Conservation (phyloP, 2,113 vertebrate genomes). For the Caloenas nicobarica region DNA sequence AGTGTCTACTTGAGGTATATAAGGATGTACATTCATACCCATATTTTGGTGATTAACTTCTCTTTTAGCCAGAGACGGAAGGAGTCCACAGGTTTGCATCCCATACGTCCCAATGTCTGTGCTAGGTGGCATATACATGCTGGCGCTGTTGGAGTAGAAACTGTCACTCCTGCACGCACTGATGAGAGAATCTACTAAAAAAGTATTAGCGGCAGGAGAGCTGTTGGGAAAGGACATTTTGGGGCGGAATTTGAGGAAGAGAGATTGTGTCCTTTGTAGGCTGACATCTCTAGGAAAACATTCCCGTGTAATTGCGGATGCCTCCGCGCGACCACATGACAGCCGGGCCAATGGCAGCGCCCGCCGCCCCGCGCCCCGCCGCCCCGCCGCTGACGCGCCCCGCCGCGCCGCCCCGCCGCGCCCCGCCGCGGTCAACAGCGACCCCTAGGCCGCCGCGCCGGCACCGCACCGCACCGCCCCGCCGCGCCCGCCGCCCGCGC, state of each 20-base stretch:
- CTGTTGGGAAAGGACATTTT: conserved; percentile 99
- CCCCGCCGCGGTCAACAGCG: no score
- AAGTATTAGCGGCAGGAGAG: conserved; percentile 98
- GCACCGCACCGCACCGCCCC: no score
- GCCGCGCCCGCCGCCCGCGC: no score
- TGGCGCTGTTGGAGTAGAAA: conserved; percentile 97
- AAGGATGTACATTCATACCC: conserved; percentile 98
- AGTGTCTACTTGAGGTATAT: conserved; percentile 98
- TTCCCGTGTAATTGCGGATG: conserved; percentile 96
- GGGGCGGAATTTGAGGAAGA: conserved; percentile 92
- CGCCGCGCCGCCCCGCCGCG: no score
- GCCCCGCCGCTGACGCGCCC: conserved; percentile 75
- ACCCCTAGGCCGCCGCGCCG: no score
- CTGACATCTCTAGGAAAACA: conserved; percentile 99
- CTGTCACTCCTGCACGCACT: conserved; percentile 98
- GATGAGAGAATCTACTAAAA: conserved; percentile 98
- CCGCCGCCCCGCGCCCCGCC: conserved; percentile 96
- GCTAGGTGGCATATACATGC: conserved; percentile 98
- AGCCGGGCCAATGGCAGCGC: conserved; percentile 98
- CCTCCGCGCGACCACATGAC: conserved; percentile 98
- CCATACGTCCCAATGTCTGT: conserved; percentile 98
- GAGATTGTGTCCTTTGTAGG: conserved; percentile 98
- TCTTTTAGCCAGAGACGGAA: conserved; percentile 98
- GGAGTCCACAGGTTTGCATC: conserved; percentile 99
- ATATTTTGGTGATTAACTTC: conserved; percentile 97